These are phyloP conservation scores for Cantharis rustica DNA, from an alignment of 2,888 invertebrate genomes.

Conservation along the genomic window DNA sequence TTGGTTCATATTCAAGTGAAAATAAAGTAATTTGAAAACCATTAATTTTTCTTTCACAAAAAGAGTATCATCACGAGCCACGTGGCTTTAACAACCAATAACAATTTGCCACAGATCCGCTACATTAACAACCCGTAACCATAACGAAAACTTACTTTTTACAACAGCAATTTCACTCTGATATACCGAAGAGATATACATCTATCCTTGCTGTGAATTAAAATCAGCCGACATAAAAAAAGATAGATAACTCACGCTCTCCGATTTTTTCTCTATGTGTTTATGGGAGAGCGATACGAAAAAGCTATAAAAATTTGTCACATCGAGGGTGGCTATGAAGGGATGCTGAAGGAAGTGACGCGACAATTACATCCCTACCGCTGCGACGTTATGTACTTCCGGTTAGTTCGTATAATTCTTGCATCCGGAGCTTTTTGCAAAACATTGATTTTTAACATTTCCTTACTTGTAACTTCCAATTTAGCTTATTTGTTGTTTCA, in stretches of 20 bases:
- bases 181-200: background rate
- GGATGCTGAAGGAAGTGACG: conserved; percentile 45
- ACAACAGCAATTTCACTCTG: conserved; percentile 8
- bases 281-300: conserved; percentile 45
- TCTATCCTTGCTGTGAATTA: conserved; percentile 3
- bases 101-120: conserved; percentile 56
- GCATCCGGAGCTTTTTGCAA: conserved; percentile 42
- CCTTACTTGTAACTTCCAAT: background rate
- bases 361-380: conserved; percentile 53
- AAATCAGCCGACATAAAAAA: background rate
- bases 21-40: conserved; percentile 28
- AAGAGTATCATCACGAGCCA: conserved; percentile 46
- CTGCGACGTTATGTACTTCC: conserved; percentile 53
- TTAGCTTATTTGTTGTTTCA: background rate
- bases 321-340: conserved; percentile 46
- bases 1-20: conserved; percentile 4
- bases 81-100: conserved; percentile 56
- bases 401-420: conserved; percentile 34
- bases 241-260: background rate
- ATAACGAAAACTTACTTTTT: conserved; percentile 41
- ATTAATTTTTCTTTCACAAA: conserved; percentile 28
- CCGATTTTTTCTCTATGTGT: conserved; percentile 23
- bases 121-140: conserved; percentile 55
- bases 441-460: conserved; percentile 17
- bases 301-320: conserved; percentile 55